Evolutionary conservation across 2,113 vertebrate genomes (phyloP), one percentile per base, ranked within the genome.

Genomic region (Leptodactylus fuscus): DNA sequence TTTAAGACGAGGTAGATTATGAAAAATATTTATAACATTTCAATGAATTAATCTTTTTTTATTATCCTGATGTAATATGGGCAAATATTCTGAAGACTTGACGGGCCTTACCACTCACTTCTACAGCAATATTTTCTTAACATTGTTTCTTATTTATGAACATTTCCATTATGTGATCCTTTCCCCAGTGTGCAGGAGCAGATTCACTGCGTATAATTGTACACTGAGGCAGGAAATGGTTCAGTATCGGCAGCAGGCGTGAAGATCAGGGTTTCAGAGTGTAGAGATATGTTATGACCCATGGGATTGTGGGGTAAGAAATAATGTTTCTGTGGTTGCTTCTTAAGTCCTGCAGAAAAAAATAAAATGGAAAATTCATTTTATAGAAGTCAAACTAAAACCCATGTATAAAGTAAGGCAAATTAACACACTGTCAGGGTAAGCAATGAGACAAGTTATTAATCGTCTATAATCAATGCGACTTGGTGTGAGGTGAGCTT

Each of bases 171-270:
- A 75, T 29, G 41, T 75, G 70, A 48, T 27, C 22, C 71, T 29
- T 75, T 75, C 46, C 71, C 71, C 46, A 48, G 41, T 75, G 41
- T 16, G 24, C 24, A 75, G 71, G 49, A 18, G 24, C 44, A 48
- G n/a, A 29, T 48, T 75, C 44, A 48, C 49, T 48, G 71, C 44
- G 44, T 75, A 48, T 48, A 75, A 75, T 75, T 75, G 71, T 29
- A 75, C 71, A 75, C 41, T 75, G 44, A 75, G 71, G 71, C 71
- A 75, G 71, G 71, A 75, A 75, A 75, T 75, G 71, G 71, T 46
- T 75, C 46, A 27, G 71, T 75, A 49, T 75, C 71, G 4, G 71
- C 71, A 49, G 44, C 71, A 75, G 71, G 71, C 46, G 24, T 29
- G 44, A 75, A 48, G 71, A 75, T 75, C 71, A 49, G 71, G 44